A percentile compares a stretch with the other conserved stretches of the same genome.
Conservation (phyloP, 2,113 vertebrate genomes). For the Strix aluco region DNA sequence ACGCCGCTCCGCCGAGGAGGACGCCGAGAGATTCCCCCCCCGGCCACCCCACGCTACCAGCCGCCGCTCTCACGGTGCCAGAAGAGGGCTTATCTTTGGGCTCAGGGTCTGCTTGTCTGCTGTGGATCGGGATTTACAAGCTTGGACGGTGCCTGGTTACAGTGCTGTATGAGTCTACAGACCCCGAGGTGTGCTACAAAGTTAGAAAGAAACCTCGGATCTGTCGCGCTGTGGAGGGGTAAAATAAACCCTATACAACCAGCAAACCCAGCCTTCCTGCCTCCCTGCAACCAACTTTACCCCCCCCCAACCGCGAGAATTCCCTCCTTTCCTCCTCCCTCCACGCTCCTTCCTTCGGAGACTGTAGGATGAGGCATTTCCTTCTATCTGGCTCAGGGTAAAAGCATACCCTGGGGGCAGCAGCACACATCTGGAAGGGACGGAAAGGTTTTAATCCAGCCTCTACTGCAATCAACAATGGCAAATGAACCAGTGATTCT, state of each 20-base stretch:
- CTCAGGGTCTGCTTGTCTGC: background rate
- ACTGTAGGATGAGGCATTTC: constrained; percentile 41
- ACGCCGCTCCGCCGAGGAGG: background rate
- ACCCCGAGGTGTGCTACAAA: background rate
- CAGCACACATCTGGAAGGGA: constrained; percentile 57
- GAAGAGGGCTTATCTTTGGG: background rate
- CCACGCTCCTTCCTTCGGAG: background rate
- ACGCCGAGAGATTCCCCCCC: background rate
- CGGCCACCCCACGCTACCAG: background rate
- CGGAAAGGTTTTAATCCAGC: constrained; percentile 34
- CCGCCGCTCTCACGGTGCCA: background rate
- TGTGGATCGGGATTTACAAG: background rate
- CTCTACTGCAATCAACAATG: constrained; percentile 76
- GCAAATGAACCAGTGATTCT: constrained; percentile 94
- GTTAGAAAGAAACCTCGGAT: constrained; percentile 19
- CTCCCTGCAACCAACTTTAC: background rate
- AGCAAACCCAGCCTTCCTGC: constrained; percentile 1
- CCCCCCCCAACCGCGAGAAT: background rate
- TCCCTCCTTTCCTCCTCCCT: background rate
- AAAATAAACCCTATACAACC: background rate
- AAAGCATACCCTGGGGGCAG: constrained; percentile 56
- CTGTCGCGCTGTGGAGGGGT: background rate
- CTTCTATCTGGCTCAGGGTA: constrained; percentile 30
- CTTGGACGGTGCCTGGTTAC: background rate
- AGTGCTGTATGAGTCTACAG: background rate